phyloP scores from a whole-genome alignment of 1,140 invertebrate species.

The Pseudobourletiella spinata region DNA sequence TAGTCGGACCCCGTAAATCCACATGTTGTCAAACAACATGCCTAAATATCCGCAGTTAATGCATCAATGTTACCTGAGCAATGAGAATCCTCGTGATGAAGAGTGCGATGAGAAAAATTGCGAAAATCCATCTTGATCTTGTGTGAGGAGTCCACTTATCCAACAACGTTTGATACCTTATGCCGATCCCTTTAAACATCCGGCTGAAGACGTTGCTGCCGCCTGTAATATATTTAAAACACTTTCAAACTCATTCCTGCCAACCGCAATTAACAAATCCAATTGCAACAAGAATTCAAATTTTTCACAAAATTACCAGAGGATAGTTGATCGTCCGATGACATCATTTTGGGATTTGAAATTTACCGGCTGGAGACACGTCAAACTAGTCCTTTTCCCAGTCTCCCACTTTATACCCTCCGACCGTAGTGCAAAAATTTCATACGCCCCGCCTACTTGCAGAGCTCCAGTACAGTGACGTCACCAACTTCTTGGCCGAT shows the following conservation, averaged over 20 bases:
- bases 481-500: no score
- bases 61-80: constrained; percentile 45
- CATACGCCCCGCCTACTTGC: no score
- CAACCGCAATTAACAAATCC: neutral
- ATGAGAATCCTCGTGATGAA: constrained; percentile 44
- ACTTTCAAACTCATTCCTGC: neutral
- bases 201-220: constrained; percentile 26
- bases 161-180: constrained; percentile 47
- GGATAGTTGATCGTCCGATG: neutral
- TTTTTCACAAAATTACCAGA: neutral
- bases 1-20: no score
- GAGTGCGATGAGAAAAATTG: constrained; percentile 41
- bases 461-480: no score
- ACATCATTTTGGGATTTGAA: constrained; percentile 4
- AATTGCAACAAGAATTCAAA: neutral
- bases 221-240: neutral
- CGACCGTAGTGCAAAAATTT: no score
- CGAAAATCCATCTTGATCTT: constrained; percentile 46
- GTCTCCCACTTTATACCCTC: no score
- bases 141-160: constrained; percentile 50
- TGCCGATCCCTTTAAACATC: constrained; percentile 20
- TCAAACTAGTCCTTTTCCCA: no score
- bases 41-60: no score
- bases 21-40: no score
- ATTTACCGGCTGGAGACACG: no score